Conservation (phyloP, 1,140 invertebrate genomes). For the Bombus vancouverensis region DNA sequence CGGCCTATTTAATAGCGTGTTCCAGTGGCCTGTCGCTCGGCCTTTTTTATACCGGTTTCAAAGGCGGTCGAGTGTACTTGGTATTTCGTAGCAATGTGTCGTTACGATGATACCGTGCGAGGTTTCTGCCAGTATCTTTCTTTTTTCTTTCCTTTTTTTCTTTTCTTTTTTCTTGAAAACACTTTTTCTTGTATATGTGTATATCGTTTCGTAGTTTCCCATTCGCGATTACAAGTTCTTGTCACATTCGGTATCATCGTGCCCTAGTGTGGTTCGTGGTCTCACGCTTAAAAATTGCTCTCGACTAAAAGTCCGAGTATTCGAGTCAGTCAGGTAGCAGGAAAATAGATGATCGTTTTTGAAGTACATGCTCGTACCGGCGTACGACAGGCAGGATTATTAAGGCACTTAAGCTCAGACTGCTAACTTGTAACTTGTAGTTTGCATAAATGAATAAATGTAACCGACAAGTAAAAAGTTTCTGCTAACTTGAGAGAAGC, state of each 20-base stretch:
- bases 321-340: background rate
- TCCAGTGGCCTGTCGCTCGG: slow-evolving; percentile 60
- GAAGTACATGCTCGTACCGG: background rate
- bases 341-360: background rate
- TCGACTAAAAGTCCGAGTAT: accelerated
- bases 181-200: background rate
- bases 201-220: background rate
- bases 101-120: slow-evolving; percentile 41
- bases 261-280: background rate
- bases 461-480: background rate
- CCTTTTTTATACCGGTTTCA: slow-evolving; percentile 62
- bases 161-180: background rate
- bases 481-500: background rate
- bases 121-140: slow-evolving; percentile 18
- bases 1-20: slow-evolving; percentile 69
- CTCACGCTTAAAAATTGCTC: background rate
- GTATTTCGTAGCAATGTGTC: slow-evolving; percentile 49
- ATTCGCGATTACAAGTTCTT: background rate
- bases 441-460: background rate
- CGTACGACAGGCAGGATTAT: background rate
- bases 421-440: background rate
- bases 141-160: background rate
- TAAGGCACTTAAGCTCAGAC: background rate
- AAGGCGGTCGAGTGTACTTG: slow-evolving; percentile 59
- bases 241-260: background rate